Base-by-base conservation (phyloP, 1,140 invertebrate species). In the Aradophagus sp. region DNA sequence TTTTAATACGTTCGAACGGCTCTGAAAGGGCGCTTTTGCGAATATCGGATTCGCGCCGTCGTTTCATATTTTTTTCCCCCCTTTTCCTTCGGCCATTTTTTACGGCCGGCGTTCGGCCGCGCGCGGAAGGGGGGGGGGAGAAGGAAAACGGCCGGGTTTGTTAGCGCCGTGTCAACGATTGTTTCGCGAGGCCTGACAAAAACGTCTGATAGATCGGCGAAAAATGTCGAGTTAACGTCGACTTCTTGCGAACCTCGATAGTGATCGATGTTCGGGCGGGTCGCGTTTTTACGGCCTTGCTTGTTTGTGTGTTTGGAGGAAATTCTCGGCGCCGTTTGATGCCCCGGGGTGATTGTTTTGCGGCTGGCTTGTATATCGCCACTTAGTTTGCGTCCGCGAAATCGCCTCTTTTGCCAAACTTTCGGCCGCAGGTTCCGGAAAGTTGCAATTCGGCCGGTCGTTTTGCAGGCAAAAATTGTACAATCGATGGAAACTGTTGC, bases 211-310 rank as follows among this genome's bases (percentile, higher is more conserved):
- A 31, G 8, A 19, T 50, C 50, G 44, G 39, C 26, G 47, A 63
- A 63, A 63, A 63, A 31, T 63, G 48, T 55, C 32, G 53, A 47
- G 59, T 61, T 61, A 52, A 52, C 58, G 36, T 48, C 56, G 35
- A 6, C 34, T 23, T 47, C 42, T 61, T 61, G 56, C 27, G 35
- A 61, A 50, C 44, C 50, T 52, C 45, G 36, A 52, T 52, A 44
- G 48, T 63, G 59, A 63, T 63, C 32, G 59, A 53, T 63, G 59
- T 63, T 53, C 47, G 59, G 31, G 32, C 39, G 50, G 52, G 34
- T 35, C 36, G 34, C 29, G 12, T 38, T 61, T 61, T 61, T 61
- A 23, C 44, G 35, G 42, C 29, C 44, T 29, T 12, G 12, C 34
- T 47, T 59, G 55, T 59, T 59, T n/a, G n/a, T 59, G 17, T 47